Conservation (phyloP, 2,113 vertebrate genomes). For the Piprites chloris region DNA sequence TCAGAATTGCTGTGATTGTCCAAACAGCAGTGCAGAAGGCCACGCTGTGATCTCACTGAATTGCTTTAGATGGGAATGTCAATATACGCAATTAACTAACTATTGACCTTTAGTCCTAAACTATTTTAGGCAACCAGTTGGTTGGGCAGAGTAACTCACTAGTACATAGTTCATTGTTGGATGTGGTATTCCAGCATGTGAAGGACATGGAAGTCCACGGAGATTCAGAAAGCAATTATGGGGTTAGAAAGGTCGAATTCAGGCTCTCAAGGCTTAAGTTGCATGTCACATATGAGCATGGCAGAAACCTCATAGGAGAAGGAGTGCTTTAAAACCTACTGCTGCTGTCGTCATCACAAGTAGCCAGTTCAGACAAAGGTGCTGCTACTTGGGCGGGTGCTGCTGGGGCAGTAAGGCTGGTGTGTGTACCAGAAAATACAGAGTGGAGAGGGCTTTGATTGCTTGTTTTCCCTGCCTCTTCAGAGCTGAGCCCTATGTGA, state of each 20-base stretch:
- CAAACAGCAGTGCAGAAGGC: not conserved
- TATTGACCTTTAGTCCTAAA: not conserved
- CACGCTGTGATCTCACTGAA: not conserved
- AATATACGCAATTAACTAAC: not conserved
- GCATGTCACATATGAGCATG: not conserved
- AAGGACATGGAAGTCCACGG: not conserved
- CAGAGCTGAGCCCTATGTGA: not conserved
- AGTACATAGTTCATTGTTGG: not conserved
- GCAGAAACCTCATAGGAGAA: not conserved
- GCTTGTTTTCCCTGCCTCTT: not conserved
- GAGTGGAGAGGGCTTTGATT: not conserved
- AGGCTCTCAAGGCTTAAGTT: not conserved
- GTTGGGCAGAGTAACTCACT: not conserved
- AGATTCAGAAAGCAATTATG: not conserved
- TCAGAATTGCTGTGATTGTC: not conserved
- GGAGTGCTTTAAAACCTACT: not conserved
- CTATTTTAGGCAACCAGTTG: not conserved
- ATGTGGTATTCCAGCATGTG: not conserved
- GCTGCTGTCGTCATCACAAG: not conserved
- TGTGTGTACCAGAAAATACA: not conserved
- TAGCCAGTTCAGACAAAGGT: not conserved
- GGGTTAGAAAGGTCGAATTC: not conserved
- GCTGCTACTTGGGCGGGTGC: not conserved
- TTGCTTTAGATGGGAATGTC: constrained; percentile 23
- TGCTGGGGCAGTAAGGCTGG: not conserved